Evolutionary conservation across 2,888 invertebrate species (phyloP), one percentile per base, ranked within the genome.

Genomic region (Morpho helenor): DNA sequence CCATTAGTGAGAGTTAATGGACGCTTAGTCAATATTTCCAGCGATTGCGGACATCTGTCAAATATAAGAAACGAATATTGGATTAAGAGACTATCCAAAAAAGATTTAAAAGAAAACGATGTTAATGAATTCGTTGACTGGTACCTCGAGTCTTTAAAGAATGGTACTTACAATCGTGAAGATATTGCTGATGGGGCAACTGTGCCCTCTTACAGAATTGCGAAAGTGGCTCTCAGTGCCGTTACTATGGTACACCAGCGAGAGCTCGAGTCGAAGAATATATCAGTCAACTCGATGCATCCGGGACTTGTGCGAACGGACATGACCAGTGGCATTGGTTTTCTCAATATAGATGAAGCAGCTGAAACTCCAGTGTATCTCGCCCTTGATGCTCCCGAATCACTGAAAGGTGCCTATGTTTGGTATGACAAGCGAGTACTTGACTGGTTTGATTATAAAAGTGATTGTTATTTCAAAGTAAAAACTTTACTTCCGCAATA

Each of bases 261-360:
- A 44, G 80, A 90, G 43, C 86, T 95, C 9, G 76, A 77, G 8
- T 84, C 89, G 0, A 90, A 92, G 57, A 92, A 94, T 59, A 91
- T 95, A 43, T 68, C 67, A 0, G 76, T 87, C 0, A 95, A 95
- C 76, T 85, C 93, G 8, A 92, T 94, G 70, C 93, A 94, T 75
- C 96, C 96, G 7, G 96, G 96, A 0, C 92, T 94, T 66, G 95
- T 96, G 0, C 92, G 92, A 61, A 96, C 96, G 0, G 95, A 96
- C 69, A 95, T 96, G 95, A 93, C 93, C 0, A 87, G 84, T 45
- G 91, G 93, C 40, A 89, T 88, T 65, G 96, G 94, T 0, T 76
- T 83, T 46, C 79, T 91, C 43, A 91, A 85, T 1, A 74, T 88
- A 9, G 93, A 93, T 10, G 78, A 90, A 70, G 91, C 92, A 7